Conservation (phyloP, 2,113 vertebrate genomes). For the Silurus asotus region DNA sequence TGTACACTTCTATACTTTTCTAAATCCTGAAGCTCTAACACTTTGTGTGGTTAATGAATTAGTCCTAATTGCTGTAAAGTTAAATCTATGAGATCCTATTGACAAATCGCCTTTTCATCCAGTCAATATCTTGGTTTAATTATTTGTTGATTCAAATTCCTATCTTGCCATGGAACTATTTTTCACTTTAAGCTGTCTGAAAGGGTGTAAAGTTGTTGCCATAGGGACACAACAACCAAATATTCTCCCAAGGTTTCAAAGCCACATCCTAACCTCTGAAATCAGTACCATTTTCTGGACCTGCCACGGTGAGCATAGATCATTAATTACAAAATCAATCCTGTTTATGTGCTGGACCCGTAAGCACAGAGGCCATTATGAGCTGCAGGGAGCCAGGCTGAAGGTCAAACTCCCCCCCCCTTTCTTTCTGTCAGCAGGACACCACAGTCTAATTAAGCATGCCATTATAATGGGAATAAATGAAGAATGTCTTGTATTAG, state of each 20-base stretch:
- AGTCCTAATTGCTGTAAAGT: not conserved
- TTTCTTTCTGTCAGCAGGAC: slow-evolving; percentile 28
- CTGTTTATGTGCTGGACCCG: slow-evolving; percentile 45
- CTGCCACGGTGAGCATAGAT: slow-evolving; percentile 29
- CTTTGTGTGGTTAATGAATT: not conserved
- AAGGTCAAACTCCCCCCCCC: slow-evolving; percentile 33
- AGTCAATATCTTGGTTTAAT: not conserved
- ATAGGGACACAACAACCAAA: not conserved
- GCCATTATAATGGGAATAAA: slow-evolving; percentile 45
- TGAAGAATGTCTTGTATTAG: slow-evolving; percentile 34
- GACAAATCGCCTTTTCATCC: not conserved
- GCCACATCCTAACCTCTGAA: slow-evolving; percentile 7
- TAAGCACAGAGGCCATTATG: slow-evolving; percentile 45
- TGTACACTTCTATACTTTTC: not conserved
- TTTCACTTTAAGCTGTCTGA: not conserved
- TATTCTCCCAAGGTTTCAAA: not conserved
- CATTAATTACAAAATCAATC: slow-evolving; percentile 52
- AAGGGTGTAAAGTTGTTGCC: not conserved
- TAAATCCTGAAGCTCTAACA: not conserved
- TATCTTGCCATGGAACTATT: not conserved
- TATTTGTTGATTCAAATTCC: not conserved
- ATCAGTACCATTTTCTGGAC: slow-evolving; percentile 22
- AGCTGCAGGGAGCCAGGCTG: slow-evolving; percentile 42
- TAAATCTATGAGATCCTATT: not conserved
- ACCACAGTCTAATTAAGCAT: slow-evolving; percentile 49